phyloP scores from a whole-genome alignment of 2,888 invertebrate genomes.

The Catocala sponsa region DNA sequence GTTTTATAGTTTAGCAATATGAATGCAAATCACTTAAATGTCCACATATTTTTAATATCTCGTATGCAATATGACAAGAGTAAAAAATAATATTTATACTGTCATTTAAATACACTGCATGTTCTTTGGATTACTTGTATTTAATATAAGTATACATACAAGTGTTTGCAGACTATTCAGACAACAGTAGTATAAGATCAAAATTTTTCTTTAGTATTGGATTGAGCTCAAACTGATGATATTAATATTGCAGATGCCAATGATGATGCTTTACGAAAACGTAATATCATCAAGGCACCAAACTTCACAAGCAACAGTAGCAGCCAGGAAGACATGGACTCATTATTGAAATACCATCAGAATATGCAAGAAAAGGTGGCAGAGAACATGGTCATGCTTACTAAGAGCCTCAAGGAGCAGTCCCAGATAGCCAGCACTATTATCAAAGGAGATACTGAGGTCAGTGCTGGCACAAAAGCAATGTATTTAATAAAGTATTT shows the following conservation, averaged over 20 bases:
- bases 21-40: too few species aligned
- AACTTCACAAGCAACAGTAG: constrained; percentile 80
- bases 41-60: too few species aligned
- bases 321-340: constrained; percentile 92
- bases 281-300: constrained; percentile 85
- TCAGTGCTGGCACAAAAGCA: constrained; percentile 56
- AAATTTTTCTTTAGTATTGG: too few species aligned
- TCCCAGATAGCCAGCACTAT: constrained; percentile 96
- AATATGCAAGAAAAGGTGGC: constrained; percentile 97
- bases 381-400: constrained; percentile 96
- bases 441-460: constrained; percentile 96
- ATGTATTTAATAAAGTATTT: too few species aligned
- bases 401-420: constrained; percentile 96
- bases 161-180: too few species aligned
- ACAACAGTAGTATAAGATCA: too few species aligned
- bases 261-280: constrained; percentile 82
- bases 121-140: too few species aligned
- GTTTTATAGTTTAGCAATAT: too few species aligned
- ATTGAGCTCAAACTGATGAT: too few species aligned
- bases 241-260: constrained; percentile 56
- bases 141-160: too few species aligned
- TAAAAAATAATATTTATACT: too few species aligned
- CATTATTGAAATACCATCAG: constrained; percentile 95
- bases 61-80: too few species aligned
- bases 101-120: background rate